Percentiles rank a stretch among this genome's conserved stretches.
These are phyloP conservation scores for Nephotettix cincticeps DNA, from an alignment of 1,140 invertebrate species.

Conservation along the genomic window DNA sequence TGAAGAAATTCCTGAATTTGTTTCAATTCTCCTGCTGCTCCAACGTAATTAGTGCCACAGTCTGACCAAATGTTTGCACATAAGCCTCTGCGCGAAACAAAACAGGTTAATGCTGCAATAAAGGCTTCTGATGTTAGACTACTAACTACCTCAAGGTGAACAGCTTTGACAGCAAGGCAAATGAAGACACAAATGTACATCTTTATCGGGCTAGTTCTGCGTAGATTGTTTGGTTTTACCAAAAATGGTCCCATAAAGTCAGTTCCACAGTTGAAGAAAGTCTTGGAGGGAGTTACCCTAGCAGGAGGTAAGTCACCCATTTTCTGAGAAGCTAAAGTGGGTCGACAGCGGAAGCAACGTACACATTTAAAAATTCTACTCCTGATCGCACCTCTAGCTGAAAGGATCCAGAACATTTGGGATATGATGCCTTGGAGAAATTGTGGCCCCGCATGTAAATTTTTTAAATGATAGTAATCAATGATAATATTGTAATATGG, in stretches of 20 bases:
- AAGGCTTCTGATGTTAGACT: constrained; percentile 46
- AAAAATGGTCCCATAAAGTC: not conserved
- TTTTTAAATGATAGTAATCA: not conserved
- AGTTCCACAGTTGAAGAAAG: not conserved
- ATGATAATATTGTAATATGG: too few relatives aligned
- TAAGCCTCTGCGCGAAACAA: constrained; percentile 44
- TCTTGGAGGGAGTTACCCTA: not conserved
- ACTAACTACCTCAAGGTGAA: constrained; percentile 47
- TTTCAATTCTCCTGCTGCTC: not conserved
- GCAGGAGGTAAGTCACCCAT: not conserved
- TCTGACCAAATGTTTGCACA: constrained; percentile 7
- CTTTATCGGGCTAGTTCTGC: constrained; percentile 41
- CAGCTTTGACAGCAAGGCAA: constrained; percentile 46
- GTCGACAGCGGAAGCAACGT: not conserved
- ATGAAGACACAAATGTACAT: constrained; percentile 48
- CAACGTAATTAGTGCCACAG: constrained; percentile 12
- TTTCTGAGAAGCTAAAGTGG: not conserved
- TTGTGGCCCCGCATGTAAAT: not conserved
- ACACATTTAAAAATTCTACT: not conserved
- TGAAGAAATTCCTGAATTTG: not conserved
- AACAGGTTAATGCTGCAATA: constrained; percentile 45
- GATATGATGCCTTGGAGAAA: not conserved
- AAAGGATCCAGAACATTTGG: not conserved
- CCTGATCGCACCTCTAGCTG: not conserved
- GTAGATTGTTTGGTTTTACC: not conserved